Percentiles rank a stretch among this genome's conserved stretches.
Evolutionary conservation across 2,113 vertebrate genomes (phyloP).

Genomic region (Indicator indicator): DNA sequence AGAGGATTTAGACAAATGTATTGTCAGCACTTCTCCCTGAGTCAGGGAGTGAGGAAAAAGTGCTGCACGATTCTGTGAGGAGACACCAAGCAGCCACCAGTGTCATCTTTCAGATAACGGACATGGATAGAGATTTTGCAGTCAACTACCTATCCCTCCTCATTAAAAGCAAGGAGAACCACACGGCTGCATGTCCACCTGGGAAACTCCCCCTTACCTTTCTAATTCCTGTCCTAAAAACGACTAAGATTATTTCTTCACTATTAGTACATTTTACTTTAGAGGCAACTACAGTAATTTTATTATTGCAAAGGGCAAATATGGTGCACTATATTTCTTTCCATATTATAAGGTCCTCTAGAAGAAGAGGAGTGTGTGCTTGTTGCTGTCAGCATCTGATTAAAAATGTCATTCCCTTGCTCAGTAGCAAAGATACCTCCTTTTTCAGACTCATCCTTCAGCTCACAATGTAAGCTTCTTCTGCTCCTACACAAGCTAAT

Average conservation of each 20-base stretch:
- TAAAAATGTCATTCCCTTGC: not conserved
- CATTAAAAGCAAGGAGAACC: not conserved
- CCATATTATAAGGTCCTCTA: not conserved
- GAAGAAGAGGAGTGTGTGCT: not conserved
- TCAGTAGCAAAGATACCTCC: not conserved
- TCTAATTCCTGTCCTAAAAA: not conserved
- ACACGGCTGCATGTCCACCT: not conserved
- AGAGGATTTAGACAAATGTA: not conserved
- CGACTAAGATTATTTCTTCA: not conserved
- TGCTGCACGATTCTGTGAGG: not conserved
- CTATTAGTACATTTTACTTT: not conserved
- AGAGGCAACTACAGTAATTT: not conserved
- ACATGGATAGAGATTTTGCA: not conserved
- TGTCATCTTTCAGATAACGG: not conserved
- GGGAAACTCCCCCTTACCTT: not conserved
- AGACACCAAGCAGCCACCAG: not conserved
- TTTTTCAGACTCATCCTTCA: not conserved
- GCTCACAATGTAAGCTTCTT: accelerated
- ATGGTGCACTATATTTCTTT: not conserved
- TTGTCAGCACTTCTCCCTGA: not conserved
- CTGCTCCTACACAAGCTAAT: not conserved
- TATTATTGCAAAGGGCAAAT: not conserved
- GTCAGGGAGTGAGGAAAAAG: not conserved
- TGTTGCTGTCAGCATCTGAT: not conserved
- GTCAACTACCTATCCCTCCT: not conserved